phyloP scores from a whole-genome alignment of 2,888 invertebrate genomes.

The Euplexia lucipara region DNA sequence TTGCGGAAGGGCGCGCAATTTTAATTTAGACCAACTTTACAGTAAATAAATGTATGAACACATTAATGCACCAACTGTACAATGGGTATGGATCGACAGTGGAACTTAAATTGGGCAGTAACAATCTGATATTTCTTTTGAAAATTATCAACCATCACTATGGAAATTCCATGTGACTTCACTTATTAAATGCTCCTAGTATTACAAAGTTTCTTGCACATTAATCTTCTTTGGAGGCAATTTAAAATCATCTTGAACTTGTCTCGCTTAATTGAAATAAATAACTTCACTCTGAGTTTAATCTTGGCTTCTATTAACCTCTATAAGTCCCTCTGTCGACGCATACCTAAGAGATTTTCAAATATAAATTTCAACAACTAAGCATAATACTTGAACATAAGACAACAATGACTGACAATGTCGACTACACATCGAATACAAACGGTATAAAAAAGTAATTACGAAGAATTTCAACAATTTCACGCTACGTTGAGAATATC shows the following conservation, averaged over 20 bases:
- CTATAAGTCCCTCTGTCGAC: conserved; percentile 18
- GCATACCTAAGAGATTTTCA: conserved; percentile 23
- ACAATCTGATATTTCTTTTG: neutral
- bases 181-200: neutral
- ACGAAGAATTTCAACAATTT: conserved; percentile 38
- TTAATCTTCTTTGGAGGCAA: neutral
- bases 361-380: conserved; percentile 30
- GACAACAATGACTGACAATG: conserved; percentile 44
- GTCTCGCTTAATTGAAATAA: neutral
- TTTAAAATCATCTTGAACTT: neutral
- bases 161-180: neutral
- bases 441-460: conserved; percentile 59
- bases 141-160: neutral
- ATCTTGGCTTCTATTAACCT: neutral
- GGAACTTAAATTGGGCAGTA: neutral
- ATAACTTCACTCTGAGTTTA: conserved; percentile 6
- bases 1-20: conserved; percentile 9
- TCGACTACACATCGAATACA: conserved; percentile 43
- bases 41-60: conserved; percentile 63
- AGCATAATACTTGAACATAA: conserved; percentile 40
- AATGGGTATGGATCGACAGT: conserved; percentile 32
- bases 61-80: conserved; percentile 51
- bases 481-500: conserved; percentile 18
- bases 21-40: conserved; percentile 40
- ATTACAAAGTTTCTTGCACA: neutral